phyloP scores from a whole-genome alignment of 1,140 invertebrate species.

The Lasioglossum baleicum region DNA sequence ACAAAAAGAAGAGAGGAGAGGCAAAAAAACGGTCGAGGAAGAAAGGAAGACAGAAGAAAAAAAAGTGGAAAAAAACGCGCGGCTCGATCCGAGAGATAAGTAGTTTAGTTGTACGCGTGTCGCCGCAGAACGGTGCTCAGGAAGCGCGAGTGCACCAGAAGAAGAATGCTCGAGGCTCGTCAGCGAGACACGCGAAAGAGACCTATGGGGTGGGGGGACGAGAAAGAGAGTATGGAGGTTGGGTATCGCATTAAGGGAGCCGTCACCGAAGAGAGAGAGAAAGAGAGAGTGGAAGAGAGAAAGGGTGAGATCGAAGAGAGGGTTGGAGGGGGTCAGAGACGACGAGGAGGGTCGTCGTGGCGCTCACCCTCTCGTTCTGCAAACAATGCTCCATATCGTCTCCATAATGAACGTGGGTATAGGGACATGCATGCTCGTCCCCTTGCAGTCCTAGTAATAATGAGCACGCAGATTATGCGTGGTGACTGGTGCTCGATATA shows the following conservation, averaged over 20 bases:
- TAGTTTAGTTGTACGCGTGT: conserved; percentile 69
- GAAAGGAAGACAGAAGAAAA: neutral
- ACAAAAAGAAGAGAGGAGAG: neutral
- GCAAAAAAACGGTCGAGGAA: neutral
- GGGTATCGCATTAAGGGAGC: conserved; percentile 64
- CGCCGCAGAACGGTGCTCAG: conserved; percentile 53
- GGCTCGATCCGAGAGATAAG: conserved; percentile 61
- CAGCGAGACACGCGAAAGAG: conserved; percentile 53
- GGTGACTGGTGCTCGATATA: conserved; percentile 75
- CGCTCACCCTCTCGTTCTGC: conserved; percentile 77
- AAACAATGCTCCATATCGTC: conserved; percentile 80
- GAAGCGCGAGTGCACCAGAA: conserved; percentile 52
- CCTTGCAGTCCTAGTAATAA: conserved; percentile 77
- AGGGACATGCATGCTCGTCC: conserved; percentile 69
- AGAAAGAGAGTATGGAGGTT: conserved; percentile 39
- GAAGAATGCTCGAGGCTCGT: conserved; percentile 67
- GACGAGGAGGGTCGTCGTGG: conserved; percentile 59
- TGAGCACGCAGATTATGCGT: conserved; percentile 79
- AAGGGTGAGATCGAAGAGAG: too few relatives aligned
- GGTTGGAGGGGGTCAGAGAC: neutral
- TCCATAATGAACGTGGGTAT: conserved; percentile 77
- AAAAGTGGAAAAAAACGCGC: conserved; percentile 16
- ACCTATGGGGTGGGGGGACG: conserved; percentile 46
- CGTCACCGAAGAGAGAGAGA: neutral
- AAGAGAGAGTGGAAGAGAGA: neutral